Evolutionary conservation across 2,113 vertebrate genomes (phyloP).

Genomic region (Poeciliopsis occidentalis): DNA sequence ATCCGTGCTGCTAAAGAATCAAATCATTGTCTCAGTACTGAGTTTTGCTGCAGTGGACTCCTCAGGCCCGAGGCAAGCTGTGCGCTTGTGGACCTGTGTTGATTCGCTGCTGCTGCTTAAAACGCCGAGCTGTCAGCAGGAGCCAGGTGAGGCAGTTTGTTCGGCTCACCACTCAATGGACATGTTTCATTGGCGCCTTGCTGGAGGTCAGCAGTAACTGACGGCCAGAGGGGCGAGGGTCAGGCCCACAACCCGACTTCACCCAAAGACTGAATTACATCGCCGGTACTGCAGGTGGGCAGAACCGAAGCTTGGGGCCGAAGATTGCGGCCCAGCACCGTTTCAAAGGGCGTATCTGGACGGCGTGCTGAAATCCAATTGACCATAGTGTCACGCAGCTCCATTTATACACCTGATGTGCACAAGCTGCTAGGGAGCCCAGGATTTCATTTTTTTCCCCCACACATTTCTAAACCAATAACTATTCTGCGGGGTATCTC

Average conservation of each 20-base stretch:
- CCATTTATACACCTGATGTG: constrained; percentile 56
- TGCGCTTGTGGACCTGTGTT: constrained; percentile 52
- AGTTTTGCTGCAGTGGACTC: constrained; percentile 19
- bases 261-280: constrained; percentile 71
- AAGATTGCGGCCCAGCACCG: constrained; percentile 57
- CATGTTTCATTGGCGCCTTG: constrained; percentile 73
- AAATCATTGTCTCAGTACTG: constrained; percentile 13
- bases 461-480: constrained; percentile 55
- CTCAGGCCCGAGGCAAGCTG: constrained; percentile 40
- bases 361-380: constrained; percentile 67
- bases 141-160: constrained; percentile 68
- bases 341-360: constrained; percentile 52
- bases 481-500: constrained; percentile 56
- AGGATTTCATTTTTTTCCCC: constrained; percentile 25
- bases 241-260: constrained; percentile 59
- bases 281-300: constrained; percentile 58
- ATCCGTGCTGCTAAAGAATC: not conserved
- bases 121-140: constrained; percentile 66
- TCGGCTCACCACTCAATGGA: constrained; percentile 70
- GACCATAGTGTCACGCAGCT: constrained; percentile 57
- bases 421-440: constrained; percentile 44
- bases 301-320: constrained; percentile 41
- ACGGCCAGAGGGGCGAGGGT: constrained; percentile 61
- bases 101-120: constrained; percentile 53
- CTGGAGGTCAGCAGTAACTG: constrained; percentile 74